Base-by-base conservation (phyloP, 2,888 invertebrate genomes). In the Aphidoletes aphidimyza region DNA sequence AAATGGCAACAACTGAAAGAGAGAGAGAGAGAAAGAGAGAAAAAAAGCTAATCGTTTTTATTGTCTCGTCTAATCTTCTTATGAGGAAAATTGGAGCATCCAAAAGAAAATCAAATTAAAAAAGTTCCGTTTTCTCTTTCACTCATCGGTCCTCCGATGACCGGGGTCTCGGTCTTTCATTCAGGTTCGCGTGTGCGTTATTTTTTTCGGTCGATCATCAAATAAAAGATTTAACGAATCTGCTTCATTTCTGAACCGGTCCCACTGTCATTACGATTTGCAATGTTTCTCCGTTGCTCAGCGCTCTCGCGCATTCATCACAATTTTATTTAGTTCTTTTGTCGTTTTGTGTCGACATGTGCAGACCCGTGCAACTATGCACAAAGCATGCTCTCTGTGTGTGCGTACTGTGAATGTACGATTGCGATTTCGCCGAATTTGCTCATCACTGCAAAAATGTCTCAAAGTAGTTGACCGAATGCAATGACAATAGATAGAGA, bases 11-110 rank as follows among this genome's bases (percentile, higher is more conserved):
- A n/a, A n/a, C n/a, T n/a, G n/a, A n/a, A n/a, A n/a, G n/a, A n/a
- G n/a, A n/a, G n/a, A n/a, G n/a, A n/a, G n/a, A n/a, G n/a, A n/a
- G n/a, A n/a, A 14, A 54, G 54, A 54, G 22, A 14, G 49, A 19
- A 84, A 83, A 83, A 83, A 84, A 84, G 84, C 84, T 84, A 84
- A 84, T 84, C 84, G 84, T 84, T 84, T 84, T 78, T 84, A 84
- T 84, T 84, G 84, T 84, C 81, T 84, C 81, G 34, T 84, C 39
- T 84, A 84, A 84, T 84, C 84, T 84, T 84, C 84, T 84, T 84
- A 84, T 78, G 69, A 37, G 39, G 39, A 78, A 84, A 84, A 81
- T 84, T 81, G 81, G 84, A 84, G 81, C 81, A 81, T 84, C 84
- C 78, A 81, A 84, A n/a, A 81, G 84, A 84, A 84, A 84, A 84